phyloP scores from a whole-genome alignment of 2,113 vertebrate genomes.

The Neolamprologus caudopunctatus region DNA sequence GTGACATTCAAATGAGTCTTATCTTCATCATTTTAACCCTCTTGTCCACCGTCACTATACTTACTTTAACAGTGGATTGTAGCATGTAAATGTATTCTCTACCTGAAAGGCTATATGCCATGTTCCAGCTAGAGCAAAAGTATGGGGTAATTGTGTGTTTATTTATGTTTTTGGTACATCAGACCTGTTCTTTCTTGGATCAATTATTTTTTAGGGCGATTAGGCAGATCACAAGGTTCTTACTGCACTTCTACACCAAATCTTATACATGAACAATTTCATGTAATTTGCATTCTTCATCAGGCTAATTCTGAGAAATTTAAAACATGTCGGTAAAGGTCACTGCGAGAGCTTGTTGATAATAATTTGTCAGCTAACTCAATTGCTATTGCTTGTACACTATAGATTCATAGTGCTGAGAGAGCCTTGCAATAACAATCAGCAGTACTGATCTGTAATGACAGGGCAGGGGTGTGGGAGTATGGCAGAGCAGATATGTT shows the following conservation, averaged over 20 bases:
- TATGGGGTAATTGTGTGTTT: conserved; percentile 3
- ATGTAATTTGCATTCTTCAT: background rate
- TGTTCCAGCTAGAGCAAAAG: background rate
- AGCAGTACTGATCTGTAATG: conserved; percentile 44
- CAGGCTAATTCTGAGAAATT: background rate
- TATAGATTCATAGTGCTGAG: background rate
- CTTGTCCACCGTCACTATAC: background rate
- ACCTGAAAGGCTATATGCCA: background rate
- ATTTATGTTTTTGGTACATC: background rate
- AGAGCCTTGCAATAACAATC: conserved; percentile 31
- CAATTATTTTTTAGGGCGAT: background rate
- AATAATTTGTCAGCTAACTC: background rate
- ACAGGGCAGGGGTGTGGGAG: conserved; percentile 8
- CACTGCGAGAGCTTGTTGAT: background rate
- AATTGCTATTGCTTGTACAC: background rate
- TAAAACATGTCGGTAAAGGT: background rate
- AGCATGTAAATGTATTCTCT: background rate
- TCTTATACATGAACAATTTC: background rate
- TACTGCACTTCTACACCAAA: background rate
- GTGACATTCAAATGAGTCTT: background rate
- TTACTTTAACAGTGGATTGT: background rate
- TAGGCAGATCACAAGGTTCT: background rate
- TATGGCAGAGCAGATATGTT: conserved; percentile 8
- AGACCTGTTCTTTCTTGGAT: background rate
- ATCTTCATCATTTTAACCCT: background rate